A percentile compares a stretch with the other conserved stretches of the same genome.
Conservation (phyloP, 2,888 invertebrate species). For the Leptinotarsa rubiginosa region DNA sequence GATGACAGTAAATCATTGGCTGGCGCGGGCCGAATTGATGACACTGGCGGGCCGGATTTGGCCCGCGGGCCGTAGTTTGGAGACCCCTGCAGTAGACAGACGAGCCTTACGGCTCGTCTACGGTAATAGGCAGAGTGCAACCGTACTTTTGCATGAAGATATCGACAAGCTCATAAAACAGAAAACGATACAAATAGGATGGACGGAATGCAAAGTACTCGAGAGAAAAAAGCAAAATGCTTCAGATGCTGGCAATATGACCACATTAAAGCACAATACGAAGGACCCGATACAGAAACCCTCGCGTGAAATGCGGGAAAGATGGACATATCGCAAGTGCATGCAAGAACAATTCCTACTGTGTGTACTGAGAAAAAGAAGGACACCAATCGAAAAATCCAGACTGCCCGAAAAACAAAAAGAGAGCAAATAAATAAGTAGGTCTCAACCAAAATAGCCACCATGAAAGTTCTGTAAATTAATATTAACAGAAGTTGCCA, state of each 20-base stretch:
- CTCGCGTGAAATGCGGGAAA: background rate
- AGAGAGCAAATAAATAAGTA: too few relatives aligned
- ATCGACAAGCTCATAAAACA: slow-evolving; percentile 25
- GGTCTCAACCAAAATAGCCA: background rate
- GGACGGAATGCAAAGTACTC: slow-evolving; percentile 32
- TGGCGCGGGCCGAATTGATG: too few relatives aligned
- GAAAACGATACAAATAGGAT: slow-evolving; percentile 33
- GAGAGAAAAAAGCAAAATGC: slow-evolving; percentile 23
- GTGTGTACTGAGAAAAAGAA: too few relatives aligned
- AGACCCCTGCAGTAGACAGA: too few relatives aligned
- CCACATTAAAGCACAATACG: slow-evolving; percentile 6
- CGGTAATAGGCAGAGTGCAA: slow-evolving; percentile 1
- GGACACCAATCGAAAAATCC: background rate
- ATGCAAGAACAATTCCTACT: too few relatives aligned
- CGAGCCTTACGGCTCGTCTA: background rate
- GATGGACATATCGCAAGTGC: too few relatives aligned
- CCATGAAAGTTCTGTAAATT: background rate
- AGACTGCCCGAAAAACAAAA: background rate
- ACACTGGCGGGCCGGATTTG: too few relatives aligned
- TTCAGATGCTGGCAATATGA: slow-evolving; percentile 9
- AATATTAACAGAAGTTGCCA: slow-evolving; percentile 10
- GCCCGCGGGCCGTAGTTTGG: too few relatives aligned
- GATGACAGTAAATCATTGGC: too few relatives aligned
- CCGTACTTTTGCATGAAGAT: slow-evolving; percentile 29
- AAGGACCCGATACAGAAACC: slow-evolving; percentile 11